Evolutionary conservation across 2,113 vertebrate genomes (phyloP).

Genomic region (Helogale parvula): DNA sequence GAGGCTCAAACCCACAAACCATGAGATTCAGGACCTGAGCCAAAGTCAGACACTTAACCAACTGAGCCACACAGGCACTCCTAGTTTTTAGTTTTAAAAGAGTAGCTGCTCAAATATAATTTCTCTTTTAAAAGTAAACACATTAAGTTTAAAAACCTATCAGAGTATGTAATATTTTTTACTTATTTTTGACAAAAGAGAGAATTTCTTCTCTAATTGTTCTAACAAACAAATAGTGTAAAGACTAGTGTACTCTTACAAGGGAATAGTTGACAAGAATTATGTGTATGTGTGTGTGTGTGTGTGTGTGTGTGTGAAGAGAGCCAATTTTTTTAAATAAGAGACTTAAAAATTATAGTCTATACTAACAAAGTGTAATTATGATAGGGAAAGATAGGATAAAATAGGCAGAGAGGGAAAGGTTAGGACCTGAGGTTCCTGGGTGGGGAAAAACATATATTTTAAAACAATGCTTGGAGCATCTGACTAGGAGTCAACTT

Average conservation of each 20-base stretch:
- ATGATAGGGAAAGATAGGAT: too few species aligned
- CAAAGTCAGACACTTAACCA: too few species aligned
- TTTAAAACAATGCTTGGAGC: too few species aligned
- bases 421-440: too few species aligned
- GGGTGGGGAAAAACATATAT: too few species aligned
- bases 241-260: neutral
- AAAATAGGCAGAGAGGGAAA: too few species aligned
- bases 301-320: neutral
- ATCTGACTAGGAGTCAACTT: too few species aligned
- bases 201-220: neutral
- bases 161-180: neutral
- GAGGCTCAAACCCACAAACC: too few species aligned
- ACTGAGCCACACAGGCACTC: too few species aligned
- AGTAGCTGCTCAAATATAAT: neutral
- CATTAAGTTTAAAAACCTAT: neutral
- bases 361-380: neutral
- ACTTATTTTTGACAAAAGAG: neutral
- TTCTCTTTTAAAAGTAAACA: neutral
- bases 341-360: neutral
- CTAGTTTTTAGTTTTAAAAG: neutral
- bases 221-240: neutral
- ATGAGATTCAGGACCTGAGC: too few species aligned
- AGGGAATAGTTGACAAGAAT: neutral
- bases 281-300: neutral
- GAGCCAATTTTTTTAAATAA: neutral